Evolutionary conservation across 2,113 vertebrate species (phyloP).

Genomic region (Nymphicus hollandicus): DNA sequence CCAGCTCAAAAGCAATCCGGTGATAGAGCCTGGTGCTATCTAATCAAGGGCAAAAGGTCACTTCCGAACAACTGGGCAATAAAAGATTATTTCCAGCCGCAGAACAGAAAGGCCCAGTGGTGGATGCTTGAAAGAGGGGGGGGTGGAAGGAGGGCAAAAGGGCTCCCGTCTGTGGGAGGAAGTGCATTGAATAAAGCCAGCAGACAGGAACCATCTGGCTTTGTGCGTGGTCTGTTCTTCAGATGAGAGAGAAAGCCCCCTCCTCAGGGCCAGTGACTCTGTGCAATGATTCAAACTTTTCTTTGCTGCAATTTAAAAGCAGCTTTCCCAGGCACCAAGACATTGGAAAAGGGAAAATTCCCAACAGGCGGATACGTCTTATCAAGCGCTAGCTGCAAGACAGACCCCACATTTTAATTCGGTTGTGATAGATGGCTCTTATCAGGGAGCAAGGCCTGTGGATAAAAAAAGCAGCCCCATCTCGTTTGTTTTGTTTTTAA

Average conservation of each 20-base stretch:
- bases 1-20: conserved; percentile 86
- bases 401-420: neutral
- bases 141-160: conserved; percentile 67
- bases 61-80: conserved; percentile 99
- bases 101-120: conserved; percentile 85
- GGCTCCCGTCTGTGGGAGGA: conserved; percentile 85
- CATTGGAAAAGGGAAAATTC: neutral
- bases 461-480: neutral
- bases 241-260: conserved; percentile 72
- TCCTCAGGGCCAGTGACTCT: conserved; percentile 71
- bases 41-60: conserved; percentile 99
- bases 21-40: conserved; percentile 94
- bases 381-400: neutral
- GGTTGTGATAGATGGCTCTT: neutral
- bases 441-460: neutral
- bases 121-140: conserved; percentile 57
- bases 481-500: neutral
- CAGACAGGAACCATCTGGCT: conserved; percentile 98
- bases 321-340: conserved; percentile 68
- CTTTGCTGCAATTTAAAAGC: conserved; percentile 42
- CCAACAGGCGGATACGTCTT: accelerated
- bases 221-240: conserved; percentile 81
- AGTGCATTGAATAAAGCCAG: conserved; percentile 91
- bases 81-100: conserved; percentile 97
- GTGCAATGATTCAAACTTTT: conserved; percentile 68